Evolutionary conservation across 35 echinoderm and acorn worm genomes (phyloP).

Genomic region (Lytechinus variegatus): DNA sequence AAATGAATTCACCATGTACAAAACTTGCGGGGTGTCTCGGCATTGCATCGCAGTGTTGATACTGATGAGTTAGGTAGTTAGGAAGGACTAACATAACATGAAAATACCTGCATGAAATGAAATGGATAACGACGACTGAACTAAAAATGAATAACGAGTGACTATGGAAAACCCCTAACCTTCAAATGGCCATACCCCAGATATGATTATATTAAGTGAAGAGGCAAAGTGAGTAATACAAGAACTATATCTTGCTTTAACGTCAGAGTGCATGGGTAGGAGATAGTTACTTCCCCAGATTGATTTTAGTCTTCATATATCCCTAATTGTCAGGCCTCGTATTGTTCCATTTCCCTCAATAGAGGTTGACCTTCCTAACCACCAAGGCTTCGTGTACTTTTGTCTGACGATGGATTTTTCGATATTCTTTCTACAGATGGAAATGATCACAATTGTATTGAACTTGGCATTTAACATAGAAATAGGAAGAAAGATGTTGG

Average conservation of each 20-base stretch:
- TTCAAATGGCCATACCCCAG: neutral
- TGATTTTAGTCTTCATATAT: neutral
- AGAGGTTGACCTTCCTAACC: neutral
- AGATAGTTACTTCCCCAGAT: neutral
- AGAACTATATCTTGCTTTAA: neutral
- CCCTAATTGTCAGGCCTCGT: neutral
- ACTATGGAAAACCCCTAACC: neutral
- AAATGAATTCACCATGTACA: no score
- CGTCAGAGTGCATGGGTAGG: neutral
- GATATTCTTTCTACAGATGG: neutral
- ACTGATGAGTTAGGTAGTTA: no score
- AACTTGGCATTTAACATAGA: no score
- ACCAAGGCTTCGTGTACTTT: neutral
- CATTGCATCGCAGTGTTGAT: no score
- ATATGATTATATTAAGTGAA: constrained; percentile 2
- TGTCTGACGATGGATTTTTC: neutral
- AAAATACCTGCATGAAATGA: neutral
- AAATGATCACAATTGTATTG: neutral
- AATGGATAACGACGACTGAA: neutral
- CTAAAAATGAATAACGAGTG: neutral
- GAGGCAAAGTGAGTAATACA: neutral
- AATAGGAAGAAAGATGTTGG: no score
- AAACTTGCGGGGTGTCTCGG: no score
- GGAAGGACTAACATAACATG: no score
- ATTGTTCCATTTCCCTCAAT: constrained; percentile 10